A percentile compares a stretch with the other conserved stretches of the same genome.
Evolutionary conservation across 1,140 invertebrate species (phyloP).

Genomic region (Drosophila melanica): DNA sequence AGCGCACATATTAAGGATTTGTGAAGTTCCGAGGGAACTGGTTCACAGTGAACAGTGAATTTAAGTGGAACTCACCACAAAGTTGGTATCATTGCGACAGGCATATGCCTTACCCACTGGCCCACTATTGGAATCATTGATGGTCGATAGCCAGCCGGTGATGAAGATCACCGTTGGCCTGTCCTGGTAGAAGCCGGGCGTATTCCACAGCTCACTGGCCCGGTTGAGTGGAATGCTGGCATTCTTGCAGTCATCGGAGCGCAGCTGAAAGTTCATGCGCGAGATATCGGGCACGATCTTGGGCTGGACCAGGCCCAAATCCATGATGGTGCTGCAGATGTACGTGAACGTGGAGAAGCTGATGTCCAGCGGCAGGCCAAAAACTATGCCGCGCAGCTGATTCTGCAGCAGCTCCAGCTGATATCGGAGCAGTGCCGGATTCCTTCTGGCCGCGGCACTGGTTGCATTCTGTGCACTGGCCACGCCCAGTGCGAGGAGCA

Average conservation of each 20-base stretch:
- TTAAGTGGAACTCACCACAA: conserved; percentile 64
- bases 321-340: conserved; percentile 40
- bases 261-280: conserved; percentile 72
- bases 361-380: conserved; percentile 37
- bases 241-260: conserved; percentile 51
- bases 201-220: conserved; percentile 64
- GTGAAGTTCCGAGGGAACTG: not conserved
- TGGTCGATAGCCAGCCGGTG: conserved; percentile 74
- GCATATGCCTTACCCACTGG: conserved; percentile 66
- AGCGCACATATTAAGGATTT: too few species aligned
- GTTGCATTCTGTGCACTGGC: conserved; percentile 2
- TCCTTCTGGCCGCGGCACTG: not conserved
- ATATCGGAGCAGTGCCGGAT: not conserved
- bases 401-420: conserved; percentile 35
- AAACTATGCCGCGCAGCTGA: conserved; percentile 7
- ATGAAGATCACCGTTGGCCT: conserved; percentile 63
- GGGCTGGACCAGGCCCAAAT: conserved; percentile 41
- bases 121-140: conserved; percentile 64
- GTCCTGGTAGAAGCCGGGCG: conserved; percentile 20
- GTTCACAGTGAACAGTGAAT: not conserved
- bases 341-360: conserved; percentile 25
- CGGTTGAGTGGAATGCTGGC: conserved; percentile 48
- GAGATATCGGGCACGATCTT: conserved; percentile 64
- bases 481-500: not conserved
- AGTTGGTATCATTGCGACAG: conserved; percentile 76